Conservation (phyloP, 2,888 invertebrate species). For the Ophion ventricosus region DNA sequence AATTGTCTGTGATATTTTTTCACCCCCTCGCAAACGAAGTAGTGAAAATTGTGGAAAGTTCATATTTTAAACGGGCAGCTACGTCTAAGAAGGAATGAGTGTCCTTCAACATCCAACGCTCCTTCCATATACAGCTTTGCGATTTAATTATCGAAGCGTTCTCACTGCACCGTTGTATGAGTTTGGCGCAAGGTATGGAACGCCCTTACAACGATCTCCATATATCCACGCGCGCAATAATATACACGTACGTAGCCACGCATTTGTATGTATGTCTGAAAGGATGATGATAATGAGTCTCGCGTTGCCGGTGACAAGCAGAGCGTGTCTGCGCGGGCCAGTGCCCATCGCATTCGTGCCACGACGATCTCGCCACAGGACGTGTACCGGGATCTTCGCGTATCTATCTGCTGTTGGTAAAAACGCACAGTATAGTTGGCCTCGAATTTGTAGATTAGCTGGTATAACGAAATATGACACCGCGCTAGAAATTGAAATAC, state of each 20-base stretch:
- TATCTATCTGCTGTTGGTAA: constrained; percentile 35
- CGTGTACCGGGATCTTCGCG: constrained; percentile 43
- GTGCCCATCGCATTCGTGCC: constrained; percentile 75
- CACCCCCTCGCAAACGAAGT: background rate
- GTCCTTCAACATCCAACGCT: background rate
- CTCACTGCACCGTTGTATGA: constrained; percentile 12
- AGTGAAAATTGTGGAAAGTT: background rate
- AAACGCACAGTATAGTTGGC: constrained; percentile 20
- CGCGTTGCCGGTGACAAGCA: constrained; percentile 78
- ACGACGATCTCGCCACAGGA: constrained; percentile 70
- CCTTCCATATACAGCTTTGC: constrained; percentile 2
- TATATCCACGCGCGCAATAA: background rate
- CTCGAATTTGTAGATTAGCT: constrained; percentile 14
- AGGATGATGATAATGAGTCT: constrained; percentile 73
- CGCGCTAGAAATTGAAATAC: background rate
- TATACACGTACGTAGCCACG: constrained; percentile 26
- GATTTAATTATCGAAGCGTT: constrained; percentile 51
- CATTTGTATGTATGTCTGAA: constrained; percentile 43
- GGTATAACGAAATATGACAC: background rate
- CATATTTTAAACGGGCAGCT: background rate
- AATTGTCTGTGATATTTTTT: background rate
- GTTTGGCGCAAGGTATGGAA: constrained; percentile 34
- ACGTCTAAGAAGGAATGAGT: background rate
- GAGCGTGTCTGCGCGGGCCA: constrained; percentile 78
- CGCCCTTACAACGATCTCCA: constrained; percentile 15